Evolutionary conservation across 2,797 vertebrate species (phyloP), one percentile per base, ranked within the genome.

Genomic region (Ciconia nigra): DNA sequence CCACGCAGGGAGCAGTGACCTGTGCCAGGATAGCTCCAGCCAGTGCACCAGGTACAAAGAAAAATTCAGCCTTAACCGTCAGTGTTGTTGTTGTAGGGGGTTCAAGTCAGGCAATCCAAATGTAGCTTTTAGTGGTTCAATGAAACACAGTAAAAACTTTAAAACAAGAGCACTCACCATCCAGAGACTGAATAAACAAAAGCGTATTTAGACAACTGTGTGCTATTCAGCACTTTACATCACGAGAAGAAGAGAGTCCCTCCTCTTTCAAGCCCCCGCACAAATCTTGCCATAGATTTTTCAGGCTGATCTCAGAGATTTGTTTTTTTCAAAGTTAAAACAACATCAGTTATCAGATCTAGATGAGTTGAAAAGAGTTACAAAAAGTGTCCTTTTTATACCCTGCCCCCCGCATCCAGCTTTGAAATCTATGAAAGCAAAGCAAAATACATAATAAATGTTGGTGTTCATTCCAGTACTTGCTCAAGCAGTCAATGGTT

Each of bases 291-390:
- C 63, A 66, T 70, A 86, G 84, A 87, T 91, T 95, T 95, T 89
- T 67, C 71, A 94, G 95, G 72, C 76, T 96, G 84, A 94, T 94
- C 83, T 94, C 87, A 96, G 81, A 84, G 83, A 88, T 76, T n/a
- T 78, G 73, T 89, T 94, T 57, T 97, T 96, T 93, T 89, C 86
- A 90, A 90, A 94, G 91, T 91, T 96, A 95, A 97, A 96, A 83
- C 54, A 96, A 77, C 55, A 70, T 76, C 72, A 72, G 63, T 93
- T 96, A 89, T 51, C 49, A 84, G 58, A 83, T 74, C 55, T 67
- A 62, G 35, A 90, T 29, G 57, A 59, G 47, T 63, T 95, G 41
- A 92, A 95, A 78, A 17, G 81, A 79, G 31, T 77, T 86, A 84
- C 41, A 72, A 37, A 41, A 74, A 83, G 31, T 52, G 29, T 74